phyloP scores from a whole-genome alignment of 2,888 invertebrate genomes.

The Tipula unca region DNA sequence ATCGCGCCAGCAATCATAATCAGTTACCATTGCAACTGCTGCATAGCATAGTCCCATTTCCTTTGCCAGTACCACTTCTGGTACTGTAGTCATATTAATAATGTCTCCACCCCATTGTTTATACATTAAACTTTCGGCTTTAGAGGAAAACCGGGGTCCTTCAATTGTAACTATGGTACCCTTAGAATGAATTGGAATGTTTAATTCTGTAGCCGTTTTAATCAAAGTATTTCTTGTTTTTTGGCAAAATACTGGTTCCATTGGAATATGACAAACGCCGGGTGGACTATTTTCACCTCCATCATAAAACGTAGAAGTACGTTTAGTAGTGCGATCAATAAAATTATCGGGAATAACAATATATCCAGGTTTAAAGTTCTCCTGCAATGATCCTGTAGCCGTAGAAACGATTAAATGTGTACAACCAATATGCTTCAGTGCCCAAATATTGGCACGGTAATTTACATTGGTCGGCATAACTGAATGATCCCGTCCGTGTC shows the following conservation, averaged over 20 bases:
- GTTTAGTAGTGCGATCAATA: conserved; percentile 56
- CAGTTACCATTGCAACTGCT: conserved; percentile 89
- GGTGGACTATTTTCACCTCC: conserved; percentile 49
- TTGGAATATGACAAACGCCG: conserved; percentile 89
- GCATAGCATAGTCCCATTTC: conserved; percentile 92
- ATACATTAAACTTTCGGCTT: conserved; percentile 84
- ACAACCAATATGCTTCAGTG: conserved; percentile 75
- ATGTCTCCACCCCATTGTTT: conserved; percentile 82
- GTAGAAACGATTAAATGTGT: conserved; percentile 90
- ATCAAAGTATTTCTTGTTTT: conserved; percentile 60
- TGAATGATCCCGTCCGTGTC: conserved; percentile 60
- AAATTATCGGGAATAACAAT: conserved; percentile 81
- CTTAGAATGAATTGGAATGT: conserved; percentile 44
- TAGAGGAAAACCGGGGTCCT: conserved; percentile 86
- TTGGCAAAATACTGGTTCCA: conserved; percentile 82
- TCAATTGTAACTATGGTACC: conserved; percentile 78
- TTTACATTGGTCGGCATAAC: conserved; percentile 84
- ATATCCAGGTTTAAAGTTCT: conserved; percentile 79
- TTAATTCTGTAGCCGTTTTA: conserved; percentile 53
- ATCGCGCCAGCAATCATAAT: conserved; percentile 95
- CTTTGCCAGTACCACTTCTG: conserved; percentile 91
- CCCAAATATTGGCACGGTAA: conserved; percentile 95
- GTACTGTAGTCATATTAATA: conserved; percentile 95
- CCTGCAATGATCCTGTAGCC: conserved; percentile 86
- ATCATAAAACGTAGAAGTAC: conserved; percentile 78